A percentile compares a stretch with the other conserved stretches of the same genome.
Evolutionary conservation across 1,140 invertebrate genomes (phyloP).

Genomic region (Ceratina australensis): DNA sequence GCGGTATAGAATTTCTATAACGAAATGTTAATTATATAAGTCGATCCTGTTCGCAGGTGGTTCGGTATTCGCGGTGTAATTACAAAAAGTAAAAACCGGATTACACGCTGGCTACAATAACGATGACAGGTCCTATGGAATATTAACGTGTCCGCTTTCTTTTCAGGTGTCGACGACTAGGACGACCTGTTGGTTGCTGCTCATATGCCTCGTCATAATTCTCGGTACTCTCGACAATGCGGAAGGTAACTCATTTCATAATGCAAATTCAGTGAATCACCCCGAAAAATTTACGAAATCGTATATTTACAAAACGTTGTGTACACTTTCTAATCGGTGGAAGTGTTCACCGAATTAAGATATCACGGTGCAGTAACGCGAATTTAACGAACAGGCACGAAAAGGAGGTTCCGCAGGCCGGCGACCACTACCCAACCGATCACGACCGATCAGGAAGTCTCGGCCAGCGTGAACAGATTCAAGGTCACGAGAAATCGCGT

Average conservation of each 20-base stretch:
- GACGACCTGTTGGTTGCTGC: constrained; percentile 64
- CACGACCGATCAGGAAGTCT: constrained; percentile 83
- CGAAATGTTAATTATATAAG: too few relatives aligned
- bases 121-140: constrained; percentile 6
- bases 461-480: constrained; percentile 84
- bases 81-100: background rate
- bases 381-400: constrained; percentile 70
- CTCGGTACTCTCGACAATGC: constrained; percentile 68
- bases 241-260: constrained; percentile 68
- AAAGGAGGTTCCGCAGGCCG: constrained; percentile 80
- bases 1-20: too few relatives aligned
- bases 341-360: too few relatives aligned
- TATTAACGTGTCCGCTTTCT: constrained; percentile 39
- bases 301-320: too few relatives aligned
- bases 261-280: background rate
- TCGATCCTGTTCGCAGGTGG: too few relatives aligned
- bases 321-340: too few relatives aligned
- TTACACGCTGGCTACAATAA: constrained; percentile 7
- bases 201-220: constrained; percentile 70
- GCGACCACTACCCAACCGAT: constrained; percentile 74
- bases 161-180: constrained; percentile 70
- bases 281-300: background rate
- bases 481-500: constrained; percentile 83
- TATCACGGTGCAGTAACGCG: background rate
- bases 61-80: background rate